Conservation (phyloP, 2,113 vertebrate genomes). For the Dendrocopos noguchii region DNA sequence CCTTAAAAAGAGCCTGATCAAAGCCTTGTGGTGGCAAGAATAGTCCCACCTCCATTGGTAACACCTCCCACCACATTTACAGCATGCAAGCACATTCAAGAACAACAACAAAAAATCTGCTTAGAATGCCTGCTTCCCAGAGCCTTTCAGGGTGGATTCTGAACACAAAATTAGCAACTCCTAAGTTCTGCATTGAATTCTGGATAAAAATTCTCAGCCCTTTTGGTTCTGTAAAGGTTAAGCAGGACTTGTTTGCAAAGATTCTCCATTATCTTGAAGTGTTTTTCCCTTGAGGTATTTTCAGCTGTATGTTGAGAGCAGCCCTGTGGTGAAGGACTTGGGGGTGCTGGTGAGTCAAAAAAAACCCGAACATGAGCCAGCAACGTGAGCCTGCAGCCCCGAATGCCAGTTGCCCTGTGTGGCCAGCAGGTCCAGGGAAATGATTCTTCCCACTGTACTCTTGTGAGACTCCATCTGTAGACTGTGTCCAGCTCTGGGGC, state of each 20-base stretch:
- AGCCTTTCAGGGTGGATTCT: background rate
- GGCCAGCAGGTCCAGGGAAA: background rate
- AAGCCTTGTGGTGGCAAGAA: slow-evolving; percentile 10
- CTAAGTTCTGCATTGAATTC: background rate
- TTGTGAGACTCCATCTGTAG: background rate
- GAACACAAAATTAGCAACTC: background rate
- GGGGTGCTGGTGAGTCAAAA: background rate
- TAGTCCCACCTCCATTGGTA: slow-evolving; percentile 10
- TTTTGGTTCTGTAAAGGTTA: background rate
- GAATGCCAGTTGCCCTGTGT: background rate
- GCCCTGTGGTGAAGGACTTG: background rate
- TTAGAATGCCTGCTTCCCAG: background rate
- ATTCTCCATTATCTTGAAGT: background rate
- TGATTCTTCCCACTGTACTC: background rate
- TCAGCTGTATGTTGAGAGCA: background rate
- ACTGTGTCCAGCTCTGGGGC: background rate
- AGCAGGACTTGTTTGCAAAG: background rate
- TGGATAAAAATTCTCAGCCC: background rate
- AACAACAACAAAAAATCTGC: background rate
- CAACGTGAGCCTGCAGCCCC: background rate
- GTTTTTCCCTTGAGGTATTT: background rate
- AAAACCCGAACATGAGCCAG: background rate
- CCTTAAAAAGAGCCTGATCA: background rate
- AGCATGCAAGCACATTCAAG: background rate
- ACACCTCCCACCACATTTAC: background rate